Evolutionary conservation across 2,797 vertebrate species (phyloP).

Genomic region (Micrastur ruficollis): DNA sequence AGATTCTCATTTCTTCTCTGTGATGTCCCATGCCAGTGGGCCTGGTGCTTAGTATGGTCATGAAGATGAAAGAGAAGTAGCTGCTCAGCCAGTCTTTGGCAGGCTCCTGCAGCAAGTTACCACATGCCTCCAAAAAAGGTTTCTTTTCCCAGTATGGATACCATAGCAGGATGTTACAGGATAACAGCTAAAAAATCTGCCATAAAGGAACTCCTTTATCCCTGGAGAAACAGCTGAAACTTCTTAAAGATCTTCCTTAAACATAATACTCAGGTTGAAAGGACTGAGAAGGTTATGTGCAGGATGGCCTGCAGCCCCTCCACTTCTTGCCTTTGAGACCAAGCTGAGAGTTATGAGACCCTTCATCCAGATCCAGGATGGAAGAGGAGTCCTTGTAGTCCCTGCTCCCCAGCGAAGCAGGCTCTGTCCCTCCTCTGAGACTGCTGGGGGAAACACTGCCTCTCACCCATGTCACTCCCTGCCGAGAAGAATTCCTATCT

Average conservation of each 20-base stretch:
- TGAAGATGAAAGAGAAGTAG: not conserved
- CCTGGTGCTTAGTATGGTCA: not conserved
- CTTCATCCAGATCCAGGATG: not conserved
- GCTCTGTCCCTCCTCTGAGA: not conserved
- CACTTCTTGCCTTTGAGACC: not conserved
- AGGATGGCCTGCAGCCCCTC: not conserved
- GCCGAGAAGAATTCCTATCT: not conserved
- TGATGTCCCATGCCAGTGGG: not conserved
- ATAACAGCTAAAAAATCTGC: not conserved
- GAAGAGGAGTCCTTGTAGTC: not conserved
- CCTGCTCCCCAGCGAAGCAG: not conserved
- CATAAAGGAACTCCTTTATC: not conserved
- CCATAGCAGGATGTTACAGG: not conserved
- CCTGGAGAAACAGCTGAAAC: not conserved
- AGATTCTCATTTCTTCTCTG: not conserved
- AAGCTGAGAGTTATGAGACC: not conserved
- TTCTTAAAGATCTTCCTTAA: not conserved
- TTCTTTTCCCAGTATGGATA: not conserved
- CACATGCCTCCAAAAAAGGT: not conserved
- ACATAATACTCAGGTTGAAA: not conserved
- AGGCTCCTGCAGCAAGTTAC: not conserved
- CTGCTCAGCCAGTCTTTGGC: not conserved
- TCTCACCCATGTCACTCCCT: not conserved
- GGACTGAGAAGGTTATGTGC: not conserved
- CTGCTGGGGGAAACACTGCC: not conserved